phyloP scores from a whole-genome alignment of 1,140 invertebrate species.

The Drosophila insularis region DNA sequence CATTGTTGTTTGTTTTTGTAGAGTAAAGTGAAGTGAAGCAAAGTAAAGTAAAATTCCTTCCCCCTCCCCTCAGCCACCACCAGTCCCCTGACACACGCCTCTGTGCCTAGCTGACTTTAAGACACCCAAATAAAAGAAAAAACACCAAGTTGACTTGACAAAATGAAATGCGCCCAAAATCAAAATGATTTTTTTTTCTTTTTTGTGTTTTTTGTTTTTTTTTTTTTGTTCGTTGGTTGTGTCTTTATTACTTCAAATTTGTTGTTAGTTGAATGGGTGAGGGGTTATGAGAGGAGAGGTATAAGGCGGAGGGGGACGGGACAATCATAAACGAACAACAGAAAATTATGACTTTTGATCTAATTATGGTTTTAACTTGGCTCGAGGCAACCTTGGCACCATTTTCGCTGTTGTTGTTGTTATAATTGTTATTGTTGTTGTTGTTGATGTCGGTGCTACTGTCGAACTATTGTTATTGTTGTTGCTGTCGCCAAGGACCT shows the following conservation, averaged over 20 bases:
- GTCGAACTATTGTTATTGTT: background rate
- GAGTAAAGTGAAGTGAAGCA: background rate
- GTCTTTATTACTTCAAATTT: constrained; percentile 17
- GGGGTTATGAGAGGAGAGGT: constrained; percentile 26
- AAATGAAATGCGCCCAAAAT: constrained; percentile 71
- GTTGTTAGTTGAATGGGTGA: constrained; percentile 34
- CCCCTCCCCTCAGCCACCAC: too few relatives aligned
- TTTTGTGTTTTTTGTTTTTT: constrained; percentile 40
- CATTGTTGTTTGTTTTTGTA: constrained; percentile 13
- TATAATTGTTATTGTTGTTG: background rate
- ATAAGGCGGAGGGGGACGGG: constrained; percentile 7
- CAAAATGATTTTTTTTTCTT: constrained; percentile 55
- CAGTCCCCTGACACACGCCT: background rate
- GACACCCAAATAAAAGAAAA: background rate
- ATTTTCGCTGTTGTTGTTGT: constrained; percentile 36
- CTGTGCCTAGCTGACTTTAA: background rate
- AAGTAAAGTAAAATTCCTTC: constrained; percentile 8
- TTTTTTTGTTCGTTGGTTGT: constrained; percentile 21
- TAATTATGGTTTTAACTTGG: constrained; percentile 69
- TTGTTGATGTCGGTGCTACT: background rate
- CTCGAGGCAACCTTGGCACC: constrained; percentile 70
- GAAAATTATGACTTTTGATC: constrained; percentile 78
- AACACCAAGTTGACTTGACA: constrained; percentile 61
- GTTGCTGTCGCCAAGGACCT: constrained; percentile 12
- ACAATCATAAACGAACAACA: constrained; percentile 55